Base-by-base conservation (phyloP, 2,888 invertebrate species). In the Spilosoma lubricipeda region DNA sequence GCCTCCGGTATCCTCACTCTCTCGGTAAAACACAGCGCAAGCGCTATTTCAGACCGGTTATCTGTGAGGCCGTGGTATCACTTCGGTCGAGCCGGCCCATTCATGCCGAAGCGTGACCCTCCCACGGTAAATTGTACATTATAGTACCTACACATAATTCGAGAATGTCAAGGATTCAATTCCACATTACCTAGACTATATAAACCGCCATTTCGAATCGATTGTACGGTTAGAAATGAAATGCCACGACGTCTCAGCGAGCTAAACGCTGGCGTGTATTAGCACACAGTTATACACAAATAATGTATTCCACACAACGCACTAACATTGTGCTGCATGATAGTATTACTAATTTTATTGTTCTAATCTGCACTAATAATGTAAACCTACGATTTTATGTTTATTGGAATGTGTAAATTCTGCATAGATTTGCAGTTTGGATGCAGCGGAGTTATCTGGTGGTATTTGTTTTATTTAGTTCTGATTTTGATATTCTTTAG, bases 261-360 rank as follows among this genome's bases (percentile, higher is more conserved):
- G 63, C 63, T 68, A 72, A 59, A 59, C 72, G n/a, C 39, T 39
- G 23, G 68, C 67, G 33, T 67, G 30, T 45, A 67, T 63, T 72
- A 64, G 33, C 30, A n/a, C 39, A 69, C 39, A 52, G 56, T 39
- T 64, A 73, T 59, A 59, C 18, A 63, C 56, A 39, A 20, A 64
- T 39, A 20, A 63, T 63, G 64, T 64, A 73, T 73, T 64, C 69
- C 36, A 33, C 30, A 73, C 65, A 45, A 30, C 48, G 39, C 68
- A n/a, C 56, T 20, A 36, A 48, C 70, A 71, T 69, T 52, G 52
- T 39, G 23, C 52, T 36, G 36, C 73, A 45, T 45, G 69, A 73
- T 39, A 33, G 52, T 65, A 27, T 64, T 73, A 69, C 69, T 64
- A 65, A 73, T 73, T 73, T 27, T 63, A 65, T 52, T 69, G 11